phyloP scores from a whole-genome alignment of 2,888 invertebrate species.

The Drosophila setosimentum region DNA sequence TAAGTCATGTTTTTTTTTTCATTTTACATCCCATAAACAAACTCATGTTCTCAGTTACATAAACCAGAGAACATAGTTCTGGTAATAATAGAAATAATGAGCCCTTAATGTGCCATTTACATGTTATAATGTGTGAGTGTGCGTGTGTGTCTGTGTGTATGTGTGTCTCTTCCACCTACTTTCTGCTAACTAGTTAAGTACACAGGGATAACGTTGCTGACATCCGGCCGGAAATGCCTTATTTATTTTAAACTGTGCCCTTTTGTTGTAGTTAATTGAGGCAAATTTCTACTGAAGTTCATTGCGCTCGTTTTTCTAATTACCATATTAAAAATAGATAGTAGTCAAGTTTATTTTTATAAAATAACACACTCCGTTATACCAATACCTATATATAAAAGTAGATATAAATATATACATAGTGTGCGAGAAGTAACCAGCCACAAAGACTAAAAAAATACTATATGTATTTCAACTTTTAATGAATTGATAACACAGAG shows the following conservation, averaged over 20 bases:
- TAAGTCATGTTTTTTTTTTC: not conserved
- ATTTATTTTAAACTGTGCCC: constrained; percentile 44
- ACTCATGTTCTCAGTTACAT: constrained; percentile 8
- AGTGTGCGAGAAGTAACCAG: constrained; percentile 1
- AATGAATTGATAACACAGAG: constrained; percentile 6
- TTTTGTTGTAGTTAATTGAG: constrained; percentile 57
- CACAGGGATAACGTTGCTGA: constrained; percentile 9
- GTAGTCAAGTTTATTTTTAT: constrained; percentile 17
- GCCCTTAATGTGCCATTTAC: constrained; percentile 71
- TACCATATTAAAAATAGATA: constrained; percentile 65
- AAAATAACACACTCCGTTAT: constrained; percentile 7
- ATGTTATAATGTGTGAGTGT: constrained; percentile 39
- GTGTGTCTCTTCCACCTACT: not conserved
- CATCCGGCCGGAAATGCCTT: constrained; percentile 2
- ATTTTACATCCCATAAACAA: constrained; percentile 29
- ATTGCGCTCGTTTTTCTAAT: constrained; percentile 26
- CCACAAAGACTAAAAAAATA: constrained; percentile 44
- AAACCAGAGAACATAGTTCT: constrained; percentile 29
- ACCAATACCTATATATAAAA: constrained; percentile 18
- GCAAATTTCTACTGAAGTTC: constrained; percentile 38
- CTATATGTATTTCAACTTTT: constrained; percentile 12
- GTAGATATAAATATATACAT: not conserved
- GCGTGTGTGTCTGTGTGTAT: not conserved
- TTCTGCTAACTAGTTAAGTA: constrained; percentile 17
- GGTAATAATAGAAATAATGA: constrained; percentile 57